Percentiles rank a stretch among this genome's conserved stretches.
These are phyloP conservation scores for Antechinus stuartii DNA, from an alignment of 2,113 vertebrate species.

Conservation along the genomic window DNA sequence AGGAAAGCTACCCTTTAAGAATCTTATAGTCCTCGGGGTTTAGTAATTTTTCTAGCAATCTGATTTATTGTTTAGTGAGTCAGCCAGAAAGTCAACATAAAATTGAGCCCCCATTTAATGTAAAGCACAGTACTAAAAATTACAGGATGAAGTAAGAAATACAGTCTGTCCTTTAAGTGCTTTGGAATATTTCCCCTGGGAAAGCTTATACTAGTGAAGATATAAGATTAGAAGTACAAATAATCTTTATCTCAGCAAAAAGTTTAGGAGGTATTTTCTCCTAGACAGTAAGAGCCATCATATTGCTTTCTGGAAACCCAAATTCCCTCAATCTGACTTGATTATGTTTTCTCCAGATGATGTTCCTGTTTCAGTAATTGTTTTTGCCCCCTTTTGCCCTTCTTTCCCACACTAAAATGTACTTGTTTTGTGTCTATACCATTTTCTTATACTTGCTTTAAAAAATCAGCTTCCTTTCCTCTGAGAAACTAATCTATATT, in stretches of 20 bases:
- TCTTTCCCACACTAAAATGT: background rate
- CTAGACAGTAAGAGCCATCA: background rate
- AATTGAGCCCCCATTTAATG: background rate
- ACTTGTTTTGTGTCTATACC: background rate
- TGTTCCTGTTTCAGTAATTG: constrained; percentile 8
- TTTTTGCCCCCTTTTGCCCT: background rate
- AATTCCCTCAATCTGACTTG: background rate
- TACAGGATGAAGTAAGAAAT: constrained; percentile 14
- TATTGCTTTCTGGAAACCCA: background rate
- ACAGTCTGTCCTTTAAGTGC: background rate
- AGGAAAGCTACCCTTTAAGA: constrained; percentile 39
- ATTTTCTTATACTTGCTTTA: background rate
- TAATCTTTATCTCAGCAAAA: background rate
- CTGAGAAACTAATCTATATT: background rate
- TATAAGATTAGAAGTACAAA: background rate
- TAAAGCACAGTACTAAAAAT: constrained; percentile 12
- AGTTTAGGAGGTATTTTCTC: background rate
- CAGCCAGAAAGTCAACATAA: constrained; percentile 19
- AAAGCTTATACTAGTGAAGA: constrained; percentile 5
- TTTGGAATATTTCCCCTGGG: constrained; percentile 49
- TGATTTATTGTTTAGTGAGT: constrained; percentile 27
- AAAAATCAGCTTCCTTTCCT: background rate
- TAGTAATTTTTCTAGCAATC: constrained; percentile 31
- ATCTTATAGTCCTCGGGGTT: constrained; percentile 31
- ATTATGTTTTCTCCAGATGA: background rate